Conservation (phyloP, 2,113 vertebrate species). For the Daphoenositta chrysoptera region DNA sequence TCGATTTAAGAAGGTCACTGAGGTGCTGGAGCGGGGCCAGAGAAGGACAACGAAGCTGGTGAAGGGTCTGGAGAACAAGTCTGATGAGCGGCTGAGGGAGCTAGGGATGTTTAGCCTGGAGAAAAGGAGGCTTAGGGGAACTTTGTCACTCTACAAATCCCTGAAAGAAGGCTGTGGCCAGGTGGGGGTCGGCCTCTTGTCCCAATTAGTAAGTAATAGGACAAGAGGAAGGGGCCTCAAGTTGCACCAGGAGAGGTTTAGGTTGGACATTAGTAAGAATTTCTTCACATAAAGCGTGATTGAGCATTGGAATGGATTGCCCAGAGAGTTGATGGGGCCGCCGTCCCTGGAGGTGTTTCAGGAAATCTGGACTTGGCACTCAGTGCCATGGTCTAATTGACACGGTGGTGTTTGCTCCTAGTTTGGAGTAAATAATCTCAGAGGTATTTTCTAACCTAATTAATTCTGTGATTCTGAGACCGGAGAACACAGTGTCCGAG, state of each 20-base stretch:
- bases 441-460: background rate
- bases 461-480: background rate
- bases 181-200: fast-evolving
- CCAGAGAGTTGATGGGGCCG: background rate
- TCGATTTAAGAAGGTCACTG: background rate
- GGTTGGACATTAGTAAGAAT: background rate
- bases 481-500: too few species aligned
- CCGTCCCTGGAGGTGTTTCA: background rate
- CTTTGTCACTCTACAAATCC: background rate
- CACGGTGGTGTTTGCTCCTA: background rate
- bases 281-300: background rate
- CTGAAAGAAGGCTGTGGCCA: background rate
- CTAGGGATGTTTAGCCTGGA: background rate
- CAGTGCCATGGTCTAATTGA: background rate
- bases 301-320: background rate
- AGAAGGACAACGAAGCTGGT: background rate
- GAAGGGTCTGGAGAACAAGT: background rate
- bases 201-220: background rate
- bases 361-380: background rate
- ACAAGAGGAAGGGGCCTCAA: background rate
- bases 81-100: background rate
- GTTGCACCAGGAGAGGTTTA: background rate
- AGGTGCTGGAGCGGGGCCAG: background rate
- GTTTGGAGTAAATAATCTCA: background rate
- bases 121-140: background rate